These are phyloP conservation scores for Nylanderia fulva DNA, from an alignment of 1,140 invertebrate genomes.

Conservation along the genomic window DNA sequence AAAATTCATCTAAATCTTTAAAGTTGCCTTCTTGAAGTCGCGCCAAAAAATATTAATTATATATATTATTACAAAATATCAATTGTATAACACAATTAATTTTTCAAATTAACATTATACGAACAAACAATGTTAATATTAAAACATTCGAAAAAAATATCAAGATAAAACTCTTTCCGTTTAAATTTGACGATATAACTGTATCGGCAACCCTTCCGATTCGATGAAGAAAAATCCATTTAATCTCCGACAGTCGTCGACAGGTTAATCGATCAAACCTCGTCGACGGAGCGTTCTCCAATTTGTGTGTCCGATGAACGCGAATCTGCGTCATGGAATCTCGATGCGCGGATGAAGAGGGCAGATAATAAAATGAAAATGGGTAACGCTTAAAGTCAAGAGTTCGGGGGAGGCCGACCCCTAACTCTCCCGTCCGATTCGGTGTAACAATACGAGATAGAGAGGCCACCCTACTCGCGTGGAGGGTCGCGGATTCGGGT, in stretches of 20 bases:
- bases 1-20: not conserved
- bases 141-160: not conserved
- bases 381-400: conserved; percentile 80
- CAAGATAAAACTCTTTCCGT: not conserved
- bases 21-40: not conserved
- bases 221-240: conserved; percentile 1
- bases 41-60: not conserved
- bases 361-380: conserved; percentile 84
- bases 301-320: not conserved
- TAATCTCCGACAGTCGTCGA: conserved; percentile 5
- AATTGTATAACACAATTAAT: not conserved
- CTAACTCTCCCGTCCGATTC: conserved; percentile 56
- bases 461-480: conserved; percentile 64
- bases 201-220: not conserved
- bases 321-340: not conserved
- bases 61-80: too few species aligned
- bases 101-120: not conserved
- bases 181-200: not conserved
- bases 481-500: conserved; percentile 72
- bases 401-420: conserved; percentile 77
- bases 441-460: conserved; percentile 81
- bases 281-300: not conserved
- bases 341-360: conserved; percentile 76
- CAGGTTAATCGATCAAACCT: conserved; percentile 9
- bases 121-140: not conserved